A percentile compares a stretch with the other conserved stretches of the same genome.
phyloP scores from a whole-genome alignment of 2,888 invertebrate genomes.

The Heliconius hortense region DNA sequence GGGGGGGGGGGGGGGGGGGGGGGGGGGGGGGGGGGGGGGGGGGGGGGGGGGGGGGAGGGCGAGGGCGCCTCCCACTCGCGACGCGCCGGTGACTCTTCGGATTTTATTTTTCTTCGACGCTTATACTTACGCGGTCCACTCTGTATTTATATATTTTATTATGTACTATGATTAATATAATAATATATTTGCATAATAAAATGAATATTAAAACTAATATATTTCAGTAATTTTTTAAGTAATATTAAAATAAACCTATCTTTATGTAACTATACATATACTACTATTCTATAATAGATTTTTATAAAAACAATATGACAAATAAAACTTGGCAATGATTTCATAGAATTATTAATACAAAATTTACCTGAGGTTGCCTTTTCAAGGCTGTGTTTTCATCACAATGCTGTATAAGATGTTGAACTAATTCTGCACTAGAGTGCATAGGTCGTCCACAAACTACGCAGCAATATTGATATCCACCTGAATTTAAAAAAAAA shows the following conservation, averaged over 20 bases:
- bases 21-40: slow-evolving; percentile 80
- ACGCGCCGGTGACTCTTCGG: slow-evolving; percentile 54
- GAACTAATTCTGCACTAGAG: slow-evolving; percentile 88
- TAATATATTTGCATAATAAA: too few relatives aligned
- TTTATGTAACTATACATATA: too few relatives aligned
- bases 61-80: slow-evolving; percentile 41
- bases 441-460: slow-evolving; percentile 88
- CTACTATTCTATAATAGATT: too few relatives aligned
- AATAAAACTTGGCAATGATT: too few relatives aligned
- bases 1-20: slow-evolving; percentile 73
- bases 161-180: too few relatives aligned
- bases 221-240: too few relatives aligned
- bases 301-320: too few relatives aligned
- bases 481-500: slow-evolving; percentile 52
- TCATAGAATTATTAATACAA: too few relatives aligned
- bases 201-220: too few relatives aligned
- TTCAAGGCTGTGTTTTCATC: slow-evolving; percentile 92
- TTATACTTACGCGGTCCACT: slow-evolving; percentile 91
- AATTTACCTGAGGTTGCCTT: slow-evolving; percentile 85
- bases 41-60: slow-evolving; percentile 70
- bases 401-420: slow-evolving; percentile 92
- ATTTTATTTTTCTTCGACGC: slow-evolving; percentile 87
- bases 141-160: slow-evolving; percentile 57
- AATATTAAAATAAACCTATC: too few relatives aligned
- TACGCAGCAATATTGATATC: slow-evolving; percentile 87